These are phyloP conservation scores for Platycercus adscitus DNA, from an alignment of 2,113 vertebrate genomes.

Conservation along the genomic window DNA sequence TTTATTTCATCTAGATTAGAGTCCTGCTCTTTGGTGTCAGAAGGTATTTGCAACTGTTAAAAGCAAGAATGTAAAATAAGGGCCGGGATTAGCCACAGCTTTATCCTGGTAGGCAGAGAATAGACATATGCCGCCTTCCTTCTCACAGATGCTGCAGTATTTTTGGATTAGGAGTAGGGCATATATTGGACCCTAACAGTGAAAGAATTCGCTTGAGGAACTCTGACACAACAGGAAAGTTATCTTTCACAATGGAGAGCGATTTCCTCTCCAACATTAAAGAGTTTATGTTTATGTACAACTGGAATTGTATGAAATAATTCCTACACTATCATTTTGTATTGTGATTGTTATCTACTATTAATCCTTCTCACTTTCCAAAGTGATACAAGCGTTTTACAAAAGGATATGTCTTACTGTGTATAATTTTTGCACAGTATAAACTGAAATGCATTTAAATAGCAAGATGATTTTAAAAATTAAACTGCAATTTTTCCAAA, in stretches of 20 bases:
- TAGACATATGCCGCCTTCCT: conserved; percentile 29
- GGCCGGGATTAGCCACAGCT: conserved; percentile 49
- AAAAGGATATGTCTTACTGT: neutral
- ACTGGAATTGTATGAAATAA: neutral
- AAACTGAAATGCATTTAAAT: neutral
- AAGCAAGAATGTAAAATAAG: conserved; percentile 45
- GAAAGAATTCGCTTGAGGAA: neutral
- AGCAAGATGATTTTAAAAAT: neutral
- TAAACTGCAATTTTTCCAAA: neutral
- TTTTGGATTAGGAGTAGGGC: conserved; percentile 48
- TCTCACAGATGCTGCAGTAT: conserved; percentile 39
- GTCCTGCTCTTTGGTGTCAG: conserved; percentile 33
- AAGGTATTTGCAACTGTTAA: conserved; percentile 41
- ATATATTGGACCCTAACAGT: neutral
- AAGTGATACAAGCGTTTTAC: neutral
- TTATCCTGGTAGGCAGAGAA: conserved; percentile 27
- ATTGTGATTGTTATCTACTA: neutral
- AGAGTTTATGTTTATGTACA: neutral
- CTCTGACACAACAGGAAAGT: neutral
- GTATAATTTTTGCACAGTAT: neutral
- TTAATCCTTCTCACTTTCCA: neutral
- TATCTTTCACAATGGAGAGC: neutral
- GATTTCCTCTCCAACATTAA: neutral
- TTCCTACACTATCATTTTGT: rapidly evolving
- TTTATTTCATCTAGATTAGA: conserved; percentile 59